Evolutionary conservation across 2,797 vertebrate genomes (phyloP).

Genomic region (Typhlichthys eigenmanni): DNA sequence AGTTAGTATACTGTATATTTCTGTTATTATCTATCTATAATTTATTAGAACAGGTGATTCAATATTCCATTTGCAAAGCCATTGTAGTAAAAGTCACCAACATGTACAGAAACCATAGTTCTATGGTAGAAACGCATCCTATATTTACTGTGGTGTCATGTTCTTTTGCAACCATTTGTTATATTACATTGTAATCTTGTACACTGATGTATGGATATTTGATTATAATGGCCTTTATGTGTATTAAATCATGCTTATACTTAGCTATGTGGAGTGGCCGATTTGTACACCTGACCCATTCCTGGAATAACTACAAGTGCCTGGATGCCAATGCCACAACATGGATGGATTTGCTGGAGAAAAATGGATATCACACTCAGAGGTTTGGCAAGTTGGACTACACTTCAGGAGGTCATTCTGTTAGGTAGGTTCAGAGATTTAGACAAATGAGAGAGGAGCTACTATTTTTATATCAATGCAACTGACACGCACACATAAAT

Average conservation of each 20-base stretch:
- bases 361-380: conserved; percentile 83
- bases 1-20: too few relatives aligned
- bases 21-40: too few relatives aligned
- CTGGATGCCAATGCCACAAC: conserved; percentile 85
- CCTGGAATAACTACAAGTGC: conserved; percentile 98
- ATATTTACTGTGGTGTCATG: neutral
- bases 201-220: neutral
- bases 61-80: too few relatives aligned
- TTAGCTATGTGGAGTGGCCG: conserved; percentile 96
- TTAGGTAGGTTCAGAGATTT: conserved; percentile 81
- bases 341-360: conserved; percentile 91
- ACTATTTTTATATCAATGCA: too few relatives aligned
- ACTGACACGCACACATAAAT: too few relatives aligned
- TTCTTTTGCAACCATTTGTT: neutral
- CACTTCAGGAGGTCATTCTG: conserved; percentile 89
- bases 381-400: conserved; percentile 92
- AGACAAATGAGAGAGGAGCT: neutral
- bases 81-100: too few relatives aligned
- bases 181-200: neutral
- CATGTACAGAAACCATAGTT: too few relatives aligned
- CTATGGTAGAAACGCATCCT: too few relatives aligned
- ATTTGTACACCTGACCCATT: conserved; percentile 91
- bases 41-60: too few relatives aligned
- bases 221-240: neutral
- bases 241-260: conserved; percentile 2